A percentile compares a stretch with the other conserved stretches of the same genome.
These are phyloP conservation scores for Urophycis tenuis DNA, from an alignment of 2,797 vertebrate genomes.

Conservation along the genomic window DNA sequence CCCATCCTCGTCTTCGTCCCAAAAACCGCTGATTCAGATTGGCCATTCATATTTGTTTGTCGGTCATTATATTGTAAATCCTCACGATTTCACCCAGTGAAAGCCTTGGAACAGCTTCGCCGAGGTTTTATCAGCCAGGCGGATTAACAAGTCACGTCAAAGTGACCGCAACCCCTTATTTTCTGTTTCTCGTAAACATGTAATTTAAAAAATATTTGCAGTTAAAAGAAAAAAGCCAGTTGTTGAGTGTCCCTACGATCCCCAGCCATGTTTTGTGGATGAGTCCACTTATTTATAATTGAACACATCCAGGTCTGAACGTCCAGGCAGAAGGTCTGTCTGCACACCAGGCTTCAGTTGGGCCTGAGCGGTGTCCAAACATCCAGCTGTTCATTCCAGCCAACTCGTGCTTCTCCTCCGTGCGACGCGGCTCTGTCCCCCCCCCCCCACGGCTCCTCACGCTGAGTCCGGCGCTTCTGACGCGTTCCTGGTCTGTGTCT, in stretches of 20 bases:
- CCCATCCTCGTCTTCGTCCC: not conserved
- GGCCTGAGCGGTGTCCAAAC: not conserved
- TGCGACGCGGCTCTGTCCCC: not conserved
- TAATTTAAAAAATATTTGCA: not conserved
- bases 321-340: not conserved
- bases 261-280: not conserved
- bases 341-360: not conserved
- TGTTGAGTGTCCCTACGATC: not conserved
- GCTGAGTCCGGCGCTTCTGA: slow-evolving; percentile 4
- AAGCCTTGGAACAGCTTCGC: not conserved
- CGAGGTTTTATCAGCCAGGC: not conserved
- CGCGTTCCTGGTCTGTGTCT: not conserved
- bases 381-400: not conserved
- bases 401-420: not conserved
- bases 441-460: not conserved
- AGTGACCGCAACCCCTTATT: not conserved
- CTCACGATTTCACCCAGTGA: not conserved
- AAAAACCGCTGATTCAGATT: slow-evolving; percentile 2
- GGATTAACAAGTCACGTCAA: not conserved
- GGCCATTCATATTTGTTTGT: not conserved
- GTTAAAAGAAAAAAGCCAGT: not conserved
- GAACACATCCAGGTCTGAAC: not conserved
- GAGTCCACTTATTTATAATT: not conserved
- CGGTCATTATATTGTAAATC: not conserved
- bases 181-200: not conserved